Evolutionary conservation across 2,113 vertebrate species (phyloP).

Genomic region (Condylura cristata): DNA sequence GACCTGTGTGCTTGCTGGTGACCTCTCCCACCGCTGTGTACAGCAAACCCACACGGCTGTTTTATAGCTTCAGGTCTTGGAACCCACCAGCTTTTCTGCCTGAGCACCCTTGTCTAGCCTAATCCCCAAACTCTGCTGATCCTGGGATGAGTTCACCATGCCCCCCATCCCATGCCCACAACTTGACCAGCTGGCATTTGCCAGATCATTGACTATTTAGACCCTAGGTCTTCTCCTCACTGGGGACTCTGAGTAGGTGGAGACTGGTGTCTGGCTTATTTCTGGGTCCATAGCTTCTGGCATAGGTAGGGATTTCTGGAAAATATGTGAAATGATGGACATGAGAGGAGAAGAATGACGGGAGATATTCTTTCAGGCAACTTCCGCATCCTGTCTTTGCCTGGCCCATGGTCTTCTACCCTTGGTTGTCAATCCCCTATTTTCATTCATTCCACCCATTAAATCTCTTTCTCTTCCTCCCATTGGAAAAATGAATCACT

Average conservation of each 20-base stretch:
- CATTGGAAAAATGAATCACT: background rate
- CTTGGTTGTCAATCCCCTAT: too few species aligned
- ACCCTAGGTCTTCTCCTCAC: background rate
- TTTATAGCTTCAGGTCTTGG: background rate
- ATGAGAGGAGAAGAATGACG: background rate
- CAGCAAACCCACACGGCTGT: too few species aligned
- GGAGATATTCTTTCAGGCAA: background rate
- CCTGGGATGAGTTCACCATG: background rate
- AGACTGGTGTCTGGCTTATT: background rate
- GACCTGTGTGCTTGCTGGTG: background rate
- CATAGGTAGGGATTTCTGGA: background rate
- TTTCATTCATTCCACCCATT: accelerated
- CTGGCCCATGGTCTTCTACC: background rate
- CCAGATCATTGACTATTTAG: background rate
- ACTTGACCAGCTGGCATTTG: background rate
- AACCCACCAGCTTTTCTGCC: background rate
- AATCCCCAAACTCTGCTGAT: background rate
- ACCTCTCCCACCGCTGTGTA: background rate
- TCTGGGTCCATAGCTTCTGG: background rate
- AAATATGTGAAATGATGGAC: background rate
- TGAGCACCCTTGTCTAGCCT: background rate
- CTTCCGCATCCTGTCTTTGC: background rate
- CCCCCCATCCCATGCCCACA: background rate
- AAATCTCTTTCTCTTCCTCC: background rate
- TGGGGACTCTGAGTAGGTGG: too few species aligned